Evolutionary conservation across 1,140 invertebrate genomes (phyloP).

Genomic region (Hesperophylax magnus): DNA sequence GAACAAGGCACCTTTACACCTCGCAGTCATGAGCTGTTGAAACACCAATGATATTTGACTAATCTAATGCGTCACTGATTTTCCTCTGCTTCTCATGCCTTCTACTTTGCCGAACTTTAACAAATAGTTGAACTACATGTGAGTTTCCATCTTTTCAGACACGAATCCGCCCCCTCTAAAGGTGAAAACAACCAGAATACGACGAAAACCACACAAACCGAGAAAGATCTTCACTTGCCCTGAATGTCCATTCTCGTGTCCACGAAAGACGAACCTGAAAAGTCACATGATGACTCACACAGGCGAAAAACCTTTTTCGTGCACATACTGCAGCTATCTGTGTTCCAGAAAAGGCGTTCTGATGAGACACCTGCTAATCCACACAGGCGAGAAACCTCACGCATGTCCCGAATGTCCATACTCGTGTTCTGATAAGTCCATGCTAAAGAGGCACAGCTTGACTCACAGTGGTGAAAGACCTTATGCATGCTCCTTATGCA

Average conservation of each 20-base stretch:
- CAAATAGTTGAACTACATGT: no score
- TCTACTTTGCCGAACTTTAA: no score
- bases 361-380: background rate
- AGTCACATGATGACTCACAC: slow-evolving; percentile 19
- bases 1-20: no score
- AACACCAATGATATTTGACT: no score
- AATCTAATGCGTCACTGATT: no score
- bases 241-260: background rate
- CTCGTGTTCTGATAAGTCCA: background rate
- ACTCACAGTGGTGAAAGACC: slow-evolving; percentile 10
- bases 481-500: background rate
- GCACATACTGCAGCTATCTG: background rate
- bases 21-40: no score
- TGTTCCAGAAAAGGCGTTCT: background rate
- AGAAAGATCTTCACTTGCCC: background rate
- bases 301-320: slow-evolving; percentile 12
- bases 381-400: slow-evolving; percentile 16
- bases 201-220: background rate
- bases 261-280: background rate
- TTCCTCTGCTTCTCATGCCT: no score
- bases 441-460: background rate
- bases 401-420: background rate
- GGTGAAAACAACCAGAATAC: no score
- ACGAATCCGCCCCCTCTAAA: no score
- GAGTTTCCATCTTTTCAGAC: no score